Evolutionary conservation across 2,113 vertebrate genomes (phyloP).

Genomic region (Solea senegalensis): DNA sequence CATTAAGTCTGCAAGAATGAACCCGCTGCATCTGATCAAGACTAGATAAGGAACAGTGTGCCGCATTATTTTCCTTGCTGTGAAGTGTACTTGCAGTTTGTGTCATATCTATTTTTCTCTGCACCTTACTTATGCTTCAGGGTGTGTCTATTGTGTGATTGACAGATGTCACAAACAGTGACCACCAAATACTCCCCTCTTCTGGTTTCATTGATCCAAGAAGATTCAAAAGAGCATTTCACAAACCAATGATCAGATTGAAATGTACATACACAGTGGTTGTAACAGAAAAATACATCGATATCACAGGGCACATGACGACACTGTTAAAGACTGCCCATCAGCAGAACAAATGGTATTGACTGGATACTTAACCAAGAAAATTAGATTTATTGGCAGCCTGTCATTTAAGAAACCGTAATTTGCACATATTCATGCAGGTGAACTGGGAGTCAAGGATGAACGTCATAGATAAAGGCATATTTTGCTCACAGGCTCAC

Average conservation of each 20-base stretch:
- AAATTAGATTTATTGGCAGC: conserved; percentile 51
- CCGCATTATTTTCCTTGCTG: neutral
- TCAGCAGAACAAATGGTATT: conserved; percentile 63
- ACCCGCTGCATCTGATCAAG: neutral
- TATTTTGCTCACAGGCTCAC: neutral
- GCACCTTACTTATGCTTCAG: neutral
- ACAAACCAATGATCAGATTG: conserved; percentile 4
- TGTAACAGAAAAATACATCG: conserved; percentile 36
- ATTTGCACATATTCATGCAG: conserved; percentile 49
- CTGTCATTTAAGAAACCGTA: conserved; percentile 58
- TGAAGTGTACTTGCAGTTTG: neutral
- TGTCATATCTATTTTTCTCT: neutral
- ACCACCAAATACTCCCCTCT: too few relatives aligned
- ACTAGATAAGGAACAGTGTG: neutral
- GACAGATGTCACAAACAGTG: too few relatives aligned
- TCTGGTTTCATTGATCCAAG: too few relatives aligned
- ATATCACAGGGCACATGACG: conserved; percentile 32
- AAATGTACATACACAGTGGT: conserved; percentile 29
- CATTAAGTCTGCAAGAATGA: conserved; percentile 6
- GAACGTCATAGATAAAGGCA: conserved; percentile 23
- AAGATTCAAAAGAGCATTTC: too few relatives aligned
- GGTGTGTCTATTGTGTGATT: too few relatives aligned
- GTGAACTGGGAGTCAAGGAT: conserved; percentile 24
- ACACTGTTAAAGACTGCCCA: conserved; percentile 31
- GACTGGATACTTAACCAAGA: conserved; percentile 50